These are phyloP conservation scores for Pygoscelis antarcticus DNA, from an alignment of 2,113 vertebrate genomes.

Conservation along the genomic window DNA sequence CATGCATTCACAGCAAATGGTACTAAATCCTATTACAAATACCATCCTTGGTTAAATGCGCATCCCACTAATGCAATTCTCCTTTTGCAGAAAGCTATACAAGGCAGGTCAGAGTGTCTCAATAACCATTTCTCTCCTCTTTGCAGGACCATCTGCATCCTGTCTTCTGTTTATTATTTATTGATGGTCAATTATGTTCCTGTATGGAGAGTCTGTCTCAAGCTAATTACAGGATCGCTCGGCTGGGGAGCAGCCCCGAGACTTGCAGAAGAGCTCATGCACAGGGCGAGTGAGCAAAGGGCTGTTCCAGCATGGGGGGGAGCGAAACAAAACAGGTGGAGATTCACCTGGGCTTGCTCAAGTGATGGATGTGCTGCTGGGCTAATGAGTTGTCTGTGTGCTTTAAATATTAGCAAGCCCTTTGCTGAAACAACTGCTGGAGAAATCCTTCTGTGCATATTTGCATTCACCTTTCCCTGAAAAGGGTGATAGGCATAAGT, in stretches of 20 bases:
- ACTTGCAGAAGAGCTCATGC: background rate
- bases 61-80: background rate
- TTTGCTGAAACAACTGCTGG: background rate
- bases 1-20: accelerated
- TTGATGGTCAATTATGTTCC: background rate
- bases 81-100: background rate
- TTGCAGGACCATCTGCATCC: background rate
- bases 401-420: background rate
- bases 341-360: background rate
- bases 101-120: background rate
- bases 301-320: background rate
- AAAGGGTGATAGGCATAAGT: accelerated
- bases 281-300: background rate
- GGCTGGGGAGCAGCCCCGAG: background rate
- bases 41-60: background rate
- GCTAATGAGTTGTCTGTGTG: background rate
- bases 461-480: background rate
- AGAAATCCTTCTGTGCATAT: background rate
- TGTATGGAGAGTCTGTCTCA: background rate
- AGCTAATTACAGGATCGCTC: background rate
- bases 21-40: background rate
- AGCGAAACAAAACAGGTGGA: background rate
- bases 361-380: background rate
- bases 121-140: background rate
- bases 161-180: background rate